These are phyloP conservation scores for Crypturellus undulatus DNA, from an alignment of 2,113 vertebrate species.

Conservation along the genomic window DNA sequence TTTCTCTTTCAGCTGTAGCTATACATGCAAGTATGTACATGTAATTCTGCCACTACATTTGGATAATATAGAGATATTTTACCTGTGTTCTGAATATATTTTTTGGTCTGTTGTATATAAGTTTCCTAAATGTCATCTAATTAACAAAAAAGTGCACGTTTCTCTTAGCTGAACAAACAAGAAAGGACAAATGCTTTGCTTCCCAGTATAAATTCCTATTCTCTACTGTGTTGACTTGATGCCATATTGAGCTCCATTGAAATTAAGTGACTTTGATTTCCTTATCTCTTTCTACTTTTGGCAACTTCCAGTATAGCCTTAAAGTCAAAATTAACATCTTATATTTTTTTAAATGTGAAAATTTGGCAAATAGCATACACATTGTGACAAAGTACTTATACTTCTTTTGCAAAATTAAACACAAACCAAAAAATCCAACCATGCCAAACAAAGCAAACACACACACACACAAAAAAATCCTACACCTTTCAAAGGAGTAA, in stretches of 20 bases:
- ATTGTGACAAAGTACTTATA: not conserved
- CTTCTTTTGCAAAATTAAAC: not conserved
- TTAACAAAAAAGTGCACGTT: constrained; percentile 41
- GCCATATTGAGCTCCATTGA: not conserved
- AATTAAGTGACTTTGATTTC: not conserved
- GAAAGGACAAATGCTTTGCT: not conserved
- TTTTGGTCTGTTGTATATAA: constrained; percentile 53
- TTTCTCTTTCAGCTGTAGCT: not conserved
- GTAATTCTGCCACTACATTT: constrained; percentile 55
- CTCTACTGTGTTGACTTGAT: not conserved
- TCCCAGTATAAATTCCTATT: not conserved
- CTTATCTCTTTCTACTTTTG: not conserved
- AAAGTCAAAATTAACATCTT: not conserved
- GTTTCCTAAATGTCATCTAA: constrained; percentile 63
- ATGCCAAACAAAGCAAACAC: not conserved
- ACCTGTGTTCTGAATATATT: constrained; percentile 45
- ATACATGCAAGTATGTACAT: constrained; percentile 41
- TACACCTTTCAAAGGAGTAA: not conserved
- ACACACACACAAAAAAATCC: fast-evolving
- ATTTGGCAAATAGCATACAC: not conserved
- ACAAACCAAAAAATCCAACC: not conserved
- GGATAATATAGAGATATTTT: constrained; percentile 51
- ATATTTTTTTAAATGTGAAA: not conserved
- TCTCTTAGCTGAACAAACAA: constrained; percentile 27
- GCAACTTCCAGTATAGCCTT: not conserved